phyloP scores from a whole-genome alignment of 2,888 invertebrate genomes.

The Allygus modestus region DNA sequence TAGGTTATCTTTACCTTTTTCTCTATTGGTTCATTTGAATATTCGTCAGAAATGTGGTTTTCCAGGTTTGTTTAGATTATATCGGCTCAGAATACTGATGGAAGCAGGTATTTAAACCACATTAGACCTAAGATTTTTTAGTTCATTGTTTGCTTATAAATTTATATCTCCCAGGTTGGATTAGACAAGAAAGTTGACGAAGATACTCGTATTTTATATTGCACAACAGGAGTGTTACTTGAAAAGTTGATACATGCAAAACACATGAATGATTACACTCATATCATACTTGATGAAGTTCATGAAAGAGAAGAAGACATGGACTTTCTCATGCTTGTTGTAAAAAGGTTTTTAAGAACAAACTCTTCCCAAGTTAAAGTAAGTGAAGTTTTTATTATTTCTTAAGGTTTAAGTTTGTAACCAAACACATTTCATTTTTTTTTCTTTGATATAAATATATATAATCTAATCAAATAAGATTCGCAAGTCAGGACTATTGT shows the following conservation, averaged over 20 bases:
- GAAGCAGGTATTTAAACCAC: too few relatives aligned
- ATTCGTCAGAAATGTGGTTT: too few relatives aligned
- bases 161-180: slow-evolving; percentile 79
- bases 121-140: too few relatives aligned
- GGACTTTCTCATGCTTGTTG: slow-evolving; percentile 91
- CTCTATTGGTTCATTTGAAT: too few relatives aligned
- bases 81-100: too few relatives aligned
- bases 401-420: neutral
- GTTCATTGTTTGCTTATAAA: neutral
- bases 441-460: neutral
- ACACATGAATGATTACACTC: slow-evolving; percentile 88
- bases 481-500: too few relatives aligned
- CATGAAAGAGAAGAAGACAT: slow-evolving; percentile 95
- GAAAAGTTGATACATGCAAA: slow-evolving; percentile 85
- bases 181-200: slow-evolving; percentile 79
- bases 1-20: too few relatives aligned
- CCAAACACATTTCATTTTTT: neutral
- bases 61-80: too few relatives aligned
- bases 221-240: slow-evolving; percentile 93
- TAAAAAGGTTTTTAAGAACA: slow-evolving; percentile 84
- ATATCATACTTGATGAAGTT: slow-evolving; percentile 95
- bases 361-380: slow-evolving; percentile 63
- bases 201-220: slow-evolving; percentile 89
- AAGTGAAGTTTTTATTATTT: slow-evolving; percentile 21
- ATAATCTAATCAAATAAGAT: neutral